Base-by-base conservation (phyloP, 2,888 invertebrate genomes). In the Xestia xanthographa region DNA sequence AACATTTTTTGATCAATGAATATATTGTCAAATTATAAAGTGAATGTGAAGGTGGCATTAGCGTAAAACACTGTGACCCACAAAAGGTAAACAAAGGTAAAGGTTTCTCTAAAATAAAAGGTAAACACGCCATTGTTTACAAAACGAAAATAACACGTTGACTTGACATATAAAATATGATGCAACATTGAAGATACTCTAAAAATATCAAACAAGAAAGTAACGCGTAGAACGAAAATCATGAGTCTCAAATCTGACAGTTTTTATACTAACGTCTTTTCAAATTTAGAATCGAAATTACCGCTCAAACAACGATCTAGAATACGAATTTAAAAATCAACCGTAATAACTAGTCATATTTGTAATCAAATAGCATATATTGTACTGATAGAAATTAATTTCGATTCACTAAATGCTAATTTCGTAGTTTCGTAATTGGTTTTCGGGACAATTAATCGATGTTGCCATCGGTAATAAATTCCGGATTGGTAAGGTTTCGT, bases 371-470 rank as follows among this genome's bases (percentile, higher is more conserved):
- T 60, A 29, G 29, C 53, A 56, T 58, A 26, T 34, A 69, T 53
- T 38, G 60, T 53, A 34, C 34, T 26, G 45, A 43, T 58, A 26
- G 26, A 68, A 84, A 79, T 86, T 79, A 84, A 86, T 86, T 71
- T 65, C 38, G 41, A 79, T 65, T 53, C 8, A 56, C 62, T 70
- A 78, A 78, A 81, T 75, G 75, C 72, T 77, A 73, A 84, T 75
- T 77, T 60, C 4, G 56, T 67, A 63, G 56, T 77, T 75, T 65
- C 50, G n/a, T 88, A 86, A 88, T 88, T 84, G 67, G 82, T 78
- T 88, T 86, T 75, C 66, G 41, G 34, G 29, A 72, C 38, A 72
- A 83, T 80, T 69, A 78, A 75, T 78, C 74, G 29, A 45, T 66
- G 53, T 75, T 78, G 73, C 78, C 66, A 78, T 76, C 34, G 43